phyloP scores from a whole-genome alignment of 1,140 invertebrate species.

The Listronotus bonariensis region DNA sequence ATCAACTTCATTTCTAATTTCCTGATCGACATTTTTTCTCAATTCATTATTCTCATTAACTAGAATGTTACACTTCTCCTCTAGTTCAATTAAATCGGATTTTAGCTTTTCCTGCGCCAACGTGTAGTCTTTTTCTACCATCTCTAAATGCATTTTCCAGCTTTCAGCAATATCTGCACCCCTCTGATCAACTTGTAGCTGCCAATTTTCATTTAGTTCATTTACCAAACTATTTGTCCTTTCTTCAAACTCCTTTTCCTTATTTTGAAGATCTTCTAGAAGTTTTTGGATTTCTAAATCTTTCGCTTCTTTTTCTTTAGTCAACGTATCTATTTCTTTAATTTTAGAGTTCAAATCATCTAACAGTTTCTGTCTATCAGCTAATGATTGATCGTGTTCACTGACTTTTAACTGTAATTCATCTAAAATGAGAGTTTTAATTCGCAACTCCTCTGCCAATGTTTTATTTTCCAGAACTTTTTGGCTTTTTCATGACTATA shows the following conservation, averaged over 20 bases:
- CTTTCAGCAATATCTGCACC: slow-evolving; percentile 62
- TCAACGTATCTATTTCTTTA: slow-evolving; percentile 21
- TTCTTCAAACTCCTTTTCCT: slow-evolving; percentile 34
- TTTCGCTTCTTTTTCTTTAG: slow-evolving; percentile 1
- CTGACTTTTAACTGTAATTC: background rate
- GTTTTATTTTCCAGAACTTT: slow-evolving; percentile 3
- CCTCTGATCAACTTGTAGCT: slow-evolving; percentile 62
- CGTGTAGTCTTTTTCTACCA: slow-evolving; percentile 63
- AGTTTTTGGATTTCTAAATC: slow-evolving; percentile 51
- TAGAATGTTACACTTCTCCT: slow-evolving; percentile 60
- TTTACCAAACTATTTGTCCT: slow-evolving; percentile 18
- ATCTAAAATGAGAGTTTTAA: slow-evolving; percentile 1
- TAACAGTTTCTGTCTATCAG: background rate
- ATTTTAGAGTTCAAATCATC: background rate
- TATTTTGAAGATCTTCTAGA: slow-evolving; percentile 53
- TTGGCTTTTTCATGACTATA: background rate
- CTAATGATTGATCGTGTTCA: background rate
- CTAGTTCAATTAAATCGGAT: slow-evolving; percentile 54
- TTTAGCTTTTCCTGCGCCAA: slow-evolving; percentile 59
- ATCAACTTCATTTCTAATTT: slow-evolving; percentile 54
- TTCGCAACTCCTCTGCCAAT: slow-evolving; percentile 1
- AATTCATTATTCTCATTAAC: slow-evolving; percentile 56
- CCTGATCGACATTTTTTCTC: slow-evolving; percentile 52
- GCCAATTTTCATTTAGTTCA: slow-evolving; percentile 54
- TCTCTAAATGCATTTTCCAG: slow-evolving; percentile 67